phyloP scores from a whole-genome alignment of 2,113 vertebrate species.

The Willisornis vidua region DNA sequence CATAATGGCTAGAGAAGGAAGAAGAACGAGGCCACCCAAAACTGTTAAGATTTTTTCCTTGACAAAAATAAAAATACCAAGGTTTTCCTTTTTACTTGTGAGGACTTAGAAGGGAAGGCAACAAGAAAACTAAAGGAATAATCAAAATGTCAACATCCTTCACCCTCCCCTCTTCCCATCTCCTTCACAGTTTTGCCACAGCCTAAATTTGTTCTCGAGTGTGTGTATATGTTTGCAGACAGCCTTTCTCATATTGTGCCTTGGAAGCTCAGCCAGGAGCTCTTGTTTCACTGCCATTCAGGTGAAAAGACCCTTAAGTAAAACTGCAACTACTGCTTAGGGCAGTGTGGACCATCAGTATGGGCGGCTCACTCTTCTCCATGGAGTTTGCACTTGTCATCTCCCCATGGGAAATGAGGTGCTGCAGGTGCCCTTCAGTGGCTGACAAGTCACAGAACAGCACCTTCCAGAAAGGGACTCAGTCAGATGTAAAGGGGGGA shows the following conservation, averaged over 20 bases:
- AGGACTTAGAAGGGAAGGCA: not conserved
- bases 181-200: not conserved
- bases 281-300: not conserved
- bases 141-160: not conserved
- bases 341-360: not conserved
- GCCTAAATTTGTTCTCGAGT: not conserved
- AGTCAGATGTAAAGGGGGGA: not conserved
- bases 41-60: not conserved
- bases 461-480: not conserved
- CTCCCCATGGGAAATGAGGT: not conserved
- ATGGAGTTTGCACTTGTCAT: not conserved
- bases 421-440: fast-evolving
- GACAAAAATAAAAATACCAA: not conserved
- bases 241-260: not conserved
- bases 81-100: not conserved
- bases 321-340: not conserved
- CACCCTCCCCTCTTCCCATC: not conserved
- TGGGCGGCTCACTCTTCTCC: not conserved
- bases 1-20: conserved; percentile 1
- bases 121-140: not conserved
- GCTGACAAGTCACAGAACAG: not conserved
- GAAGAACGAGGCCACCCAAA: conserved; percentile 41
- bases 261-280: not conserved
- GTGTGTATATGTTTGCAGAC: fast-evolving
- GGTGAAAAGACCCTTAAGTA: not conserved